Conservation (phyloP, 2,888 invertebrate genomes). For the Drosophila tanythrix region DNA sequence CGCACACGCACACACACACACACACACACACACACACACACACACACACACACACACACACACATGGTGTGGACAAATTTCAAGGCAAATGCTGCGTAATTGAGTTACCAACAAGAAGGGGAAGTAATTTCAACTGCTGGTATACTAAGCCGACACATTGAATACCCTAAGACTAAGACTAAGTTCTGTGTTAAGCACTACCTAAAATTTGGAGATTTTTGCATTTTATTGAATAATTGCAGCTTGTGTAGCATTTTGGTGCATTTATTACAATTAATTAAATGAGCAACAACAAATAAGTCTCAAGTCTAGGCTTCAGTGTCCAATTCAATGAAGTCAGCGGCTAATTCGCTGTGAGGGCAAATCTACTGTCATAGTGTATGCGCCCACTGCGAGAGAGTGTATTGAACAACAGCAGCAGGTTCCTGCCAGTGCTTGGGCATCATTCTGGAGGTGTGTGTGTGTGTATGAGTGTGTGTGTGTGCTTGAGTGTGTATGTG, state of each 20-base stretch:
- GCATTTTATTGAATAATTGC: neutral
- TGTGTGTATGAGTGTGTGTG: slow-evolving; percentile 1
- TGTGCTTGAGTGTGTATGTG: slow-evolving; percentile 13
- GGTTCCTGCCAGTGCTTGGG: neutral
- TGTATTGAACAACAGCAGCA: slow-evolving; percentile 4
- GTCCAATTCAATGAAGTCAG: neutral
- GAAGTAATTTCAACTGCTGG: slow-evolving; percentile 16
- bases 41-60: slow-evolving; percentile 10
- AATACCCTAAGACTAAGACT: slow-evolving; percentile 22
- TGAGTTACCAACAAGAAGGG: slow-evolving; percentile 63
- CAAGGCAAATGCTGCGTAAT: slow-evolving; percentile 72
- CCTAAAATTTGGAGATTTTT: neutral
- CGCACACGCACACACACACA: slow-evolving; percentile 3
- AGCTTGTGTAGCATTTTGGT: neutral
- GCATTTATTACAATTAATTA: neutral
- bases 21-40: slow-evolving; percentile 9
- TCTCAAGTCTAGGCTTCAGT: neutral
- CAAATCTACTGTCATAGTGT: neutral
- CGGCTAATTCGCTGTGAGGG: neutral
- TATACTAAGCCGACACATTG: slow-evolving; percentile 12
- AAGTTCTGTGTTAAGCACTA: neutral
- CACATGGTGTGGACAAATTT: slow-evolving; percentile 54
- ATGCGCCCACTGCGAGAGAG: neutral
- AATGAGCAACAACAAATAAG: neutral
- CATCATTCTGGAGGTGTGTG: neutral